A percentile compares a stretch with the other conserved stretches of the same genome.
phyloP scores from a whole-genome alignment of 2,797 vertebrate genomes.

The Sphenodon punctatus region DNA sequence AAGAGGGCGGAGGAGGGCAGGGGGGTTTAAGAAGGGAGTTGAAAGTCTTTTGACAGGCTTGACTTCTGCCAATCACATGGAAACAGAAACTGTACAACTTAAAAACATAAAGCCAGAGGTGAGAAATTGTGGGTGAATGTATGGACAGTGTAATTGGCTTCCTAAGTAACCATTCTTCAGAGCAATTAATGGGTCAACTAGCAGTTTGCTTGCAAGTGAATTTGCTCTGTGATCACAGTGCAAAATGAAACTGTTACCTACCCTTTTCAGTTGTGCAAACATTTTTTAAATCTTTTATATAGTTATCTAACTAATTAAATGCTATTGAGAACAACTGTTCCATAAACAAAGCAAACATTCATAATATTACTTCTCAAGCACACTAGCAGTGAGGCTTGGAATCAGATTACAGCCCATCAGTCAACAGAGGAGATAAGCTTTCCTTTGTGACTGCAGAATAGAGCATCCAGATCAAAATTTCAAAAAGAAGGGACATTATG shows the following conservation, averaged over 20 bases:
- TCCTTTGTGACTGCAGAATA: constrained; percentile 22
- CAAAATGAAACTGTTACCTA: not conserved
- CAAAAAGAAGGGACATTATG: too few species aligned
- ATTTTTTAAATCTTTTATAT: not conserved
- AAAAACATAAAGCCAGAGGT: too few species aligned
- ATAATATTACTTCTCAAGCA: constrained; percentile 7
- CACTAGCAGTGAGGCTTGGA: constrained; percentile 1
- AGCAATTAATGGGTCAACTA: not conserved
- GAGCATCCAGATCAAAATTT: too few species aligned
- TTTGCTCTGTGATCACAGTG: not conserved
- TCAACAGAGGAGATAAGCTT: constrained; percentile 24
- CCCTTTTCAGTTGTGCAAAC: not conserved
- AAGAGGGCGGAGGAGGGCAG: too few species aligned
- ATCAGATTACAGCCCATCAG: constrained; percentile 35
- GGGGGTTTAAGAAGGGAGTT: too few species aligned
- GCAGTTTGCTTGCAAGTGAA: not conserved
- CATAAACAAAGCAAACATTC: constrained; percentile 14
- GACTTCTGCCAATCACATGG: too few species aligned
- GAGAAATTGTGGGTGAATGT: too few species aligned
- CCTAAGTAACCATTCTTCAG: not conserved
- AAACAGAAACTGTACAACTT: too few species aligned
- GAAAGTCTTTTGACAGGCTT: too few species aligned
- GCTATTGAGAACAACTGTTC: constrained; percentile 1
- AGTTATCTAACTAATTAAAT: constrained; percentile 37
- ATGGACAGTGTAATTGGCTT: not conserved